phyloP scores from a whole-genome alignment of 2,888 invertebrate species.

The Cyclophora albipunctata region DNA sequence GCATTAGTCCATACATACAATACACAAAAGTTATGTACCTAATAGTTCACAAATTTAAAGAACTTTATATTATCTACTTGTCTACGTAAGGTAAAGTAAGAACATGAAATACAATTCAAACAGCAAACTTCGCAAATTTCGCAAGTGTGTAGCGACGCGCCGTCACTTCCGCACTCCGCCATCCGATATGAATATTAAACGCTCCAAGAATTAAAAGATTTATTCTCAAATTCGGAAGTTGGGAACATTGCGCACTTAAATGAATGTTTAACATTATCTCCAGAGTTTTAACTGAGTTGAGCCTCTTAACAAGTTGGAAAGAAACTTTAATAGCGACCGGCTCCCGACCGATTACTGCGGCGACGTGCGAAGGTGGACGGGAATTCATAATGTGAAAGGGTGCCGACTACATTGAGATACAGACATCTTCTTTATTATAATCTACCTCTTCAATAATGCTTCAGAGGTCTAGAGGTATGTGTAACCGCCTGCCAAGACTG shows the following conservation, averaged over 20 bases:
- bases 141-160: neutral
- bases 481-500: no score
- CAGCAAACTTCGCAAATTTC: no score
- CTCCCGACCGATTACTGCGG: constrained; percentile 71
- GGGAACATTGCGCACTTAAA: constrained; percentile 58
- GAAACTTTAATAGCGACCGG: constrained; percentile 71
- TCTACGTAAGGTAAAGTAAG: no score
- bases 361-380: constrained; percentile 62
- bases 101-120: no score
- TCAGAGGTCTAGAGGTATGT: no score
- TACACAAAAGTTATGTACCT: no score
- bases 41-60: no score
- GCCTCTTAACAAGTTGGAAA: constrained; percentile 67
- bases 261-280: constrained; percentile 75
- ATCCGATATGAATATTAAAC: constrained; percentile 74
- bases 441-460: no score
- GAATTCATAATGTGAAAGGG: constrained; percentile 69
- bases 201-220: constrained; percentile 70
- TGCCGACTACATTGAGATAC: constrained; percentile 19
- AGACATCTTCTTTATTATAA: constrained; percentile 17
- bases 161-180: constrained; percentile 5
- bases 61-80: no score
- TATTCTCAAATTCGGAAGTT: constrained; percentile 56
- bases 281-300: constrained; percentile 64
- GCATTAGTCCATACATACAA: no score